phyloP scores from a whole-genome alignment of 2,797 vertebrate genomes.

The Apogon hyalosoma region DNA sequence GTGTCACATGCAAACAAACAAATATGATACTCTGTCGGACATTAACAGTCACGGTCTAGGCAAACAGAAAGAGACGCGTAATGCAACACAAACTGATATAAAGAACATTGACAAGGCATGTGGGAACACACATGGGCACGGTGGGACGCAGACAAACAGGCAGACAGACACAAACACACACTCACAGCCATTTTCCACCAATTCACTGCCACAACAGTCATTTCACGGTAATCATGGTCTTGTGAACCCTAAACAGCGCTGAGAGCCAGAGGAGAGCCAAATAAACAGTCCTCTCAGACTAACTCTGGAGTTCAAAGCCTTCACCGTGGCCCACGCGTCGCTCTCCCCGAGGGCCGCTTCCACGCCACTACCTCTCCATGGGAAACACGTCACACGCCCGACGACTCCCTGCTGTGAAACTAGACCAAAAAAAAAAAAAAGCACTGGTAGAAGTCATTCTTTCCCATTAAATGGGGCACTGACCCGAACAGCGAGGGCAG shows the following conservation, averaged over 20 bases:
- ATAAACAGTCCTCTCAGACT: conserved; percentile 71
- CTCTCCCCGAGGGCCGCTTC: conserved; percentile 43
- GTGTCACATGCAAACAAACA: conserved; percentile 52
- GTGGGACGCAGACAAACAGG: conserved; percentile 52
- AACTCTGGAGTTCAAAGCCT: conserved; percentile 67
- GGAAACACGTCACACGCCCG: conserved; percentile 40
- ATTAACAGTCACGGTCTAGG: conserved; percentile 51
- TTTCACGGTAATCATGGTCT: conserved; percentile 70
- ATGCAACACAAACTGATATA: conserved; percentile 59
- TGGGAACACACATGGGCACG: conserved; percentile 59
- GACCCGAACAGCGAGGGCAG: conserved; percentile 51
- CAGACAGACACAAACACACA: conserved; percentile 62
- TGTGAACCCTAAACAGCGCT: conserved; percentile 66
- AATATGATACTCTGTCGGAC: conserved; percentile 34
- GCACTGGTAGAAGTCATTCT: conserved; percentile 29
- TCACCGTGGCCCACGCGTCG: conserved; percentile 45
- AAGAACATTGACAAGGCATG: conserved; percentile 56
- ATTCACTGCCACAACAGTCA: conserved; percentile 63
- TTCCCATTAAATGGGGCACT: conserved; percentile 40
- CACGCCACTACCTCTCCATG: conserved; percentile 46
- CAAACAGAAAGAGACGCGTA: conserved; percentile 59
- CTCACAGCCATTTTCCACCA: conserved; percentile 58
- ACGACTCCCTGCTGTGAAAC: conserved; percentile 38
- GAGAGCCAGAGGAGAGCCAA: conserved; percentile 64
- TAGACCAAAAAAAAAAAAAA: conserved; percentile 15